phyloP scores from a whole-genome alignment of 2,888 invertebrate species.

The Cepaea hortensis region DNA sequence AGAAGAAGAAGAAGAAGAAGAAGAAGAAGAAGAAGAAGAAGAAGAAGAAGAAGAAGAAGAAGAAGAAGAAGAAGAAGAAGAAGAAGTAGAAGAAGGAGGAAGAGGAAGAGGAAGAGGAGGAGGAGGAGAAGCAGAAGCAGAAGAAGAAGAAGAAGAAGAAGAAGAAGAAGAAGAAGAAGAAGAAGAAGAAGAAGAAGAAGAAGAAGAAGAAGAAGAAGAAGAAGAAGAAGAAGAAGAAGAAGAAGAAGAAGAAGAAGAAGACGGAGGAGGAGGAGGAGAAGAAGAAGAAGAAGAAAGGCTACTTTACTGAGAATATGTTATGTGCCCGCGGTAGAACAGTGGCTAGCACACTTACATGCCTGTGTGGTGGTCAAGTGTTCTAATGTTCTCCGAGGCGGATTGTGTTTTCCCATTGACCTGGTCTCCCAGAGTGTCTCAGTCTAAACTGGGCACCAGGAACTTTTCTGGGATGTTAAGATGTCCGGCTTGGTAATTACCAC shows the following conservation, averaged over 20 bases:
- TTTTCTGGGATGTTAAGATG: too few relatives aligned
- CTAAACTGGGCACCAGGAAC: too few relatives aligned
- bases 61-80: conserved; percentile 18
- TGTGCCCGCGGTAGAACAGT: too few relatives aligned
- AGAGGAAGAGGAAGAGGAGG: background rate
- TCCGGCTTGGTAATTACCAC: too few relatives aligned
- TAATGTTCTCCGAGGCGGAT: too few relatives aligned
- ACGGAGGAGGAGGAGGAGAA: background rate
- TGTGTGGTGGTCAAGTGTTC: too few relatives aligned
- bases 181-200: conserved; percentile 7
- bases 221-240: conserved; percentile 11
- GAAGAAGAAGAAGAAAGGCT: background rate
- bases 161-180: conserved; percentile 12
- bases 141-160: background rate
- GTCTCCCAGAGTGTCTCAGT: too few relatives aligned
- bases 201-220: conserved; percentile 30
- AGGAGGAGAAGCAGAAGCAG: background rate
- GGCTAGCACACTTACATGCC: too few relatives aligned
- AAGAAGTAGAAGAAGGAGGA: background rate
- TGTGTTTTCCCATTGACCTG: too few relatives aligned
- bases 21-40: conserved; percentile 13
- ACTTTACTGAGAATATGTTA: too few relatives aligned
- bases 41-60: conserved; percentile 22
- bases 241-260: conserved; percentile 3
- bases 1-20: background rate